A percentile compares a stretch with the other conserved stretches of the same genome.
phyloP scores from a whole-genome alignment of 2,113 vertebrate genomes.

The Bungarus multicinctus region DNA sequence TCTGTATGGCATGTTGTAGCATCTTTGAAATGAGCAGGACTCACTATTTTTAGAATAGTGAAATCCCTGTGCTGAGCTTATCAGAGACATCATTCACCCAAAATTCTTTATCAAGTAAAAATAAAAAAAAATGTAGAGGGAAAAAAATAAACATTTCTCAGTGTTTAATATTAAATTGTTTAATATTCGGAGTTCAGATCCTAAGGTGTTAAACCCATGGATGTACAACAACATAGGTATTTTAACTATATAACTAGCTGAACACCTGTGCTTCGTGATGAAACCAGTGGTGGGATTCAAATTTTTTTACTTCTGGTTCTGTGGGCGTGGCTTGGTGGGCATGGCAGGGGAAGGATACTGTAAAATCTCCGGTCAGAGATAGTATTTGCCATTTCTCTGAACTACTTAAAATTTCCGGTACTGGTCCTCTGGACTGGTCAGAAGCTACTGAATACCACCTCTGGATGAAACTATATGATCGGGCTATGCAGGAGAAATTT shows the following conservation, averaged over 20 bases:
- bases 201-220: neutral
- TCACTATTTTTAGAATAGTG: neutral
- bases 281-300: too few species aligned
- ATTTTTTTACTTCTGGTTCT: too few species aligned
- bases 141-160: neutral
- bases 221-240: neutral
- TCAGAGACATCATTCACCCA: neutral
- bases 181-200: neutral
- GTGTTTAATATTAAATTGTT: neutral
- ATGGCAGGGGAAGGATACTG: too few species aligned
- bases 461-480: too few species aligned
- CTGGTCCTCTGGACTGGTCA: too few species aligned
- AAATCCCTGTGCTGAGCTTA: neutral
- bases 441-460: too few species aligned
- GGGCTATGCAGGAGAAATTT: too few species aligned
- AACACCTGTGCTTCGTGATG: too few species aligned
- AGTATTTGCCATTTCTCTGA: too few species aligned
- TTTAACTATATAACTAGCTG: neutral
- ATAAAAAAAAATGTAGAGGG: neutral
- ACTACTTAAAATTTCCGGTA: too few species aligned
- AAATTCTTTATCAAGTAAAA: neutral
- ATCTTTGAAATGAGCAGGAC: neutral
- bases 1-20: neutral
- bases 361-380: too few species aligned
- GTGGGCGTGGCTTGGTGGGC: too few species aligned